These are phyloP conservation scores for Tribolium castaneum DNA, from an alignment of 1,140 invertebrate species.

Conservation along the genomic window DNA sequence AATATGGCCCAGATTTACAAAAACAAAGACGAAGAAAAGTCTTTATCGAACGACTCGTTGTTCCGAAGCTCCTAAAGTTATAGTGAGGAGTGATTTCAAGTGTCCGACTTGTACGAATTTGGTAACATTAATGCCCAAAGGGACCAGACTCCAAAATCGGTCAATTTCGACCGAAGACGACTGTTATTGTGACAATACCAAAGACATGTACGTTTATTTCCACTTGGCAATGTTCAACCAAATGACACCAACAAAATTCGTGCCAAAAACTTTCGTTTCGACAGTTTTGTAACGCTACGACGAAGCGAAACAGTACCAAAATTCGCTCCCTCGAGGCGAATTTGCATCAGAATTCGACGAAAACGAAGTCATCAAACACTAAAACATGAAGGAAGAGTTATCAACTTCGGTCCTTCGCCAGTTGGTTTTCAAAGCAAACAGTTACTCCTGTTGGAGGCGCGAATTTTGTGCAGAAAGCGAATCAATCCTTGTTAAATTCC, in stretches of 20 bases:
- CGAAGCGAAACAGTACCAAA: neutral
- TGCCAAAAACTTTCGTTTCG: neutral
- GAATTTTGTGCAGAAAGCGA: slow-evolving; percentile 49
- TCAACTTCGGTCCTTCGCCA: slow-evolving; percentile 45
- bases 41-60: slow-evolving; percentile 43
- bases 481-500: slow-evolving; percentile 47
- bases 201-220: neutral
- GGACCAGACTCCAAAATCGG: neutral
- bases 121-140: neutral
- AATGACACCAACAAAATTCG: neutral
- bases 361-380: slow-evolving; percentile 36
- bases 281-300: neutral
- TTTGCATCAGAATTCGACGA: neutral
- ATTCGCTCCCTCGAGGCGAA: neutral
- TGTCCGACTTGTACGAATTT: slow-evolving; percentile 32
- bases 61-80: slow-evolving; percentile 35
- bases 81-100: slow-evolving; percentile 39
- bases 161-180: neutral
- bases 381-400: slow-evolving; percentile 50
- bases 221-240: slow-evolving; percentile 1
- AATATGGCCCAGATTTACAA: slow-evolving; percentile 42
- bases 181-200: neutral
- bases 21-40: slow-evolving; percentile 15
- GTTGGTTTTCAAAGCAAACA: slow-evolving; percentile 43
- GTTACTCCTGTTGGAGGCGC: slow-evolving; percentile 41